Evolutionary conservation across 2,888 invertebrate species (phyloP).

Genomic region (Spicauda simplicius): DNA sequence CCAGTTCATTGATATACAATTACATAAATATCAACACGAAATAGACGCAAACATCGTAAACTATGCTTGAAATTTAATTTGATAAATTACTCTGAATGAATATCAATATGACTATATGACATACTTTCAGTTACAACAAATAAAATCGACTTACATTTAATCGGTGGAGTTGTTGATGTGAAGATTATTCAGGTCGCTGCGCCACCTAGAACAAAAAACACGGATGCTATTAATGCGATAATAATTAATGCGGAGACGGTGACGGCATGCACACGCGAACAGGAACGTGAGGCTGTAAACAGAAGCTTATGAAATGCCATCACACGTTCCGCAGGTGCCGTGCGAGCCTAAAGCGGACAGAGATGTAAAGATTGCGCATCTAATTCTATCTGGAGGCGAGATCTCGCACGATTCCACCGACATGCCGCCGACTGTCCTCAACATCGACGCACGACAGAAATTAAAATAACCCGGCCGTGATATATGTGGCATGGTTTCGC

Average conservation of each 20-base stretch:
- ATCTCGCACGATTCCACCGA: slow-evolving; percentile 72
- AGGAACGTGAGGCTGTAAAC: slow-evolving; percentile 40
- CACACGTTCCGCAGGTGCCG: slow-evolving; percentile 59
- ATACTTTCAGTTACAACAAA: slow-evolving; percentile 30
- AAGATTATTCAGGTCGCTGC: slow-evolving; percentile 74
- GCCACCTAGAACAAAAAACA: slow-evolving; percentile 70
- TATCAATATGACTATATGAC: not conserved
- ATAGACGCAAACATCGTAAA: slow-evolving; percentile 6
- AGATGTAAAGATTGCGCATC: slow-evolving; percentile 69
- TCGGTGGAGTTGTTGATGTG: slow-evolving; percentile 68
- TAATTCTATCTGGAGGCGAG: slow-evolving; percentile 60
- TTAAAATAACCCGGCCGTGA: slow-evolving; percentile 71
- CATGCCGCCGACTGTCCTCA: slow-evolving; percentile 49
- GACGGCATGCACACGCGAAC: slow-evolving; percentile 8
- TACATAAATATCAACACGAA: slow-evolving; percentile 16
- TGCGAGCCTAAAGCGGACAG: slow-evolving; percentile 48
- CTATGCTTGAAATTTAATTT: not conserved
- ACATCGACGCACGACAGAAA: slow-evolving; percentile 62
- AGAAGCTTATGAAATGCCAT: slow-evolving; percentile 50
- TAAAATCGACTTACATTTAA: slow-evolving; percentile 72
- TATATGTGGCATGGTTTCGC: slow-evolving; percentile 63
- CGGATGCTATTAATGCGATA: slow-evolving; percentile 41
- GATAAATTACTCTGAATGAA: slow-evolving; percentile 16
- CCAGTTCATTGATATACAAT: slow-evolving; percentile 26
- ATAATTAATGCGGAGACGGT: slow-evolving; percentile 36